Evolutionary conservation across 2,888 invertebrate species (phyloP), one percentile per base, ranked within the genome.

Genomic region (Xestia sexstrigata): DNA sequence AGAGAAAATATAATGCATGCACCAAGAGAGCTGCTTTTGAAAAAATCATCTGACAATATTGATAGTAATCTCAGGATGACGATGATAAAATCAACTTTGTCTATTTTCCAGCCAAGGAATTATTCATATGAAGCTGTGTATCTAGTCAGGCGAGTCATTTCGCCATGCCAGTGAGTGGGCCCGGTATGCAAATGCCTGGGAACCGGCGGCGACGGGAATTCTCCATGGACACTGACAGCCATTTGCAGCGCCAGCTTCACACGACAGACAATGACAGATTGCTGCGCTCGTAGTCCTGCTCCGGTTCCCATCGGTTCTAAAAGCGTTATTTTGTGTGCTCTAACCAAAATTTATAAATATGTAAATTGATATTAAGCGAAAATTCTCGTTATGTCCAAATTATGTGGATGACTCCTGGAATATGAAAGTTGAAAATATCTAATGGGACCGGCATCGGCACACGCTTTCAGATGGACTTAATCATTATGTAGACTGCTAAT

Each of bases 181-280:
- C 63, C 62, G 47, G 66, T 82, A 84, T 83, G 83, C 83, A 74
- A 86, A 84, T 85, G 72, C 63, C 75, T 86, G 77, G 47, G 80
- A 86, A 66, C 86, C 58, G 73, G 62, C 74, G 30, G 66, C 74
- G 69, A 39, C 52, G 39, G 11, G 63, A 66, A 67, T 74, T 73
- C 74, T 73, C 74, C 63, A 74, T 63, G 84, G 77, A 77, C 42
- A 42, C 9, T 42, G 42, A 42, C 70, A 55, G 68, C 35, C 65
- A 72, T 66, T 66, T 65, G 65, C 72, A 70, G 69, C 70, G 67
- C 62, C 35, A 69, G 65, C 83, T 79, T 82, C 84, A 79, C 79
- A 83, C 76, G 66, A 52, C 23, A 70, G 75, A 84, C 87, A 87
- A 66, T 84, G 81, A 78, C 71, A 62, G 69, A 81, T 84, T 58